Evolutionary conservation across 1,140 invertebrate species (phyloP).

Genomic region (Zaprionus gabonicus): DNA sequence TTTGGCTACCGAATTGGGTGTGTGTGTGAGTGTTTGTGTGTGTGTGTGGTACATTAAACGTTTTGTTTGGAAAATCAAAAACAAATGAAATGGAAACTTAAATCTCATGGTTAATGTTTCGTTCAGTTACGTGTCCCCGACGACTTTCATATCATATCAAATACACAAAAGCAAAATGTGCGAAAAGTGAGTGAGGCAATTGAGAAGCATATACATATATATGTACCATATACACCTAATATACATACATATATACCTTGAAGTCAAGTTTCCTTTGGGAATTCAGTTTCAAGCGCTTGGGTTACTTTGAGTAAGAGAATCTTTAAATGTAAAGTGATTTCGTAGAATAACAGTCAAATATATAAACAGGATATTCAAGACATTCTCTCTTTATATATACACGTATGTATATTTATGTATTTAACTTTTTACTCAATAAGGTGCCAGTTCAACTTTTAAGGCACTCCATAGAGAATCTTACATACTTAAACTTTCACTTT

Average conservation of each 20-base stretch:
- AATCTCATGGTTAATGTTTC: slow-evolving; percentile 15
- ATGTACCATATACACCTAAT: not conserved
- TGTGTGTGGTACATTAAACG: slow-evolving; percentile 25
- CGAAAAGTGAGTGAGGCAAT: not conserved
- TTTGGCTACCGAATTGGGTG: slow-evolving; percentile 8
- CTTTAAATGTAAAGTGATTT: too few species aligned
- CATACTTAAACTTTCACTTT: not conserved
- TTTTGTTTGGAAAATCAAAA: slow-evolving; percentile 28
- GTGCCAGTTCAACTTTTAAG: not conserved
- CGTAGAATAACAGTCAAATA: too few species aligned
- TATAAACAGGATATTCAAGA: too few species aligned
- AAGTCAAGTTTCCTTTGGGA: too few species aligned
- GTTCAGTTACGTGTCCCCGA: slow-evolving; percentile 21
- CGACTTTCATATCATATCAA: slow-evolving; percentile 10
- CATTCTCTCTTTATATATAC: too few species aligned
- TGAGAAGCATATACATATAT: not conserved
- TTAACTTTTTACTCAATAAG: not conserved
- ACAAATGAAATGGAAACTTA: slow-evolving; percentile 23
- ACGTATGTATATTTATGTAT: too few species aligned
- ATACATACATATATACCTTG: too few species aligned
- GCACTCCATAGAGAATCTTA: too few species aligned
- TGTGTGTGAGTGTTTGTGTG: not conserved
- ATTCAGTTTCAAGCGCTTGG: too few species aligned
- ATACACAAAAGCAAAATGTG: not conserved
- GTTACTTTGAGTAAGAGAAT: too few species aligned